Evolutionary conservation across 1,140 invertebrate genomes (phyloP).

Genomic region (Drosophila jambulina): DNA sequence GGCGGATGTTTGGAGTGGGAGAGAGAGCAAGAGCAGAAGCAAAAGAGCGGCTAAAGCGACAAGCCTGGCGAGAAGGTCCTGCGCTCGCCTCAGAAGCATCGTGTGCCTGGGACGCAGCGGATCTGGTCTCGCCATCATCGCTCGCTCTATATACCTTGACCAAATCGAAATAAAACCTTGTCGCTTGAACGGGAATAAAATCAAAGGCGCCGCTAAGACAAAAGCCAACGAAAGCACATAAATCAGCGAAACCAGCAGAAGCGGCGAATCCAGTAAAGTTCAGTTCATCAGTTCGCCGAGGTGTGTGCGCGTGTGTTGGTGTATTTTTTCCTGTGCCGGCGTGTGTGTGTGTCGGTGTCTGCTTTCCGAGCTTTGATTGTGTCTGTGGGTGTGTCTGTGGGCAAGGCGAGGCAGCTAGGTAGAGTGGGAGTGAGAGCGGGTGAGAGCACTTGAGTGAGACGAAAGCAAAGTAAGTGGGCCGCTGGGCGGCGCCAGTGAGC

Average conservation of each 20-base stretch:
- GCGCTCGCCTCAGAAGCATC: constrained; percentile 72
- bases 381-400: constrained; percentile 11
- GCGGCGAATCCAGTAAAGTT: constrained; percentile 21
- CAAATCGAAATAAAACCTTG: constrained; percentile 36
- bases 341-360: constrained; percentile 21
- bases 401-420: constrained; percentile 6
- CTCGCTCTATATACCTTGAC: constrained; percentile 15
- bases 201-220: constrained; percentile 38
- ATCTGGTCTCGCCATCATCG: constrained; percentile 55
- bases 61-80: constrained; percentile 57
- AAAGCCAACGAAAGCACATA: constrained; percentile 14
- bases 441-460: constrained; percentile 5
- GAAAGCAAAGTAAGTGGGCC: constrained; percentile 41
- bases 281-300: constrained; percentile 31
- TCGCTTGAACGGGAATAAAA: constrained; percentile 3
- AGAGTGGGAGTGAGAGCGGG: constrained; percentile 4
- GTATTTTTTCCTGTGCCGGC: constrained; percentile 18
- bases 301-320: constrained; percentile 53
- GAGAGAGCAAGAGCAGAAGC: constrained; percentile 15
- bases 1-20: constrained; percentile 5
- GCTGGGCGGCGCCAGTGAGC: constrained; percentile 58
- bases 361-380: constrained; percentile 15
- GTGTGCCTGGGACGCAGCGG: constrained; percentile 72
- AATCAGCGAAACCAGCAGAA: constrained; percentile 15
- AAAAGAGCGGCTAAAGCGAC: constrained; percentile 28